Base-by-base conservation (phyloP, 2,113 vertebrate genomes). In the Festucalex cinctus region DNA sequence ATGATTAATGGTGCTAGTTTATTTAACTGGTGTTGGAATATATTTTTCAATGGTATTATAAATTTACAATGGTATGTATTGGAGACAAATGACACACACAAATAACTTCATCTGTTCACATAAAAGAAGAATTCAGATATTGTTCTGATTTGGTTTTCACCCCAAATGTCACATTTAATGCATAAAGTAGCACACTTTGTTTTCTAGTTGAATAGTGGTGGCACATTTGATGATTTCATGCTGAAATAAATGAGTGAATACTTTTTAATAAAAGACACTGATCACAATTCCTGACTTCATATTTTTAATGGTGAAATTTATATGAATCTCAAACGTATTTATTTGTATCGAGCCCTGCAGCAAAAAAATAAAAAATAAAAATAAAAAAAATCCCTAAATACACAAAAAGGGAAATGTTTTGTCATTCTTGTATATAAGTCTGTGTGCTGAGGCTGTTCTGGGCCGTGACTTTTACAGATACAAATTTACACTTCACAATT, bases 1-100 rank as follows among this genome's bases (percentile, higher is more conserved):
- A 74, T 78, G 43, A 22, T 49, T 68, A 53, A 76, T 79, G 77
- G 63, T 69, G 66, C 63, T 79, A 59, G 77, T 77, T 80, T 77
- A 67, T 66, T 71, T 76, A 28, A 71, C 10, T 41, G 14, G 17
- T 16, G 9, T 41, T 16, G 16, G 24, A 24, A 41, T 41, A 22
- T n/a, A 43, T 10, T 24, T 62, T 6, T 43, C n/a, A 17, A 2
- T 39, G 20, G n/a, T n/a, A n/a, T n/a, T n/a, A n/a, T n/a, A n/a
- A n/a, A n/a, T n/a, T n/a, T n/a, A n/a, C n/a, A n/a, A n/a, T 7
- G 2, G 37, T 62, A 43, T 61, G n/a, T 9, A 39, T 20, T n/a
- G 20, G 36, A 59, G 32, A 36, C 20, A 60, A 35, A 60, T 17
- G 1, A 57, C 3, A 3, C n/a, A 53, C 51, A 54, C 22, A 22